These are phyloP conservation scores for Aphelinus certus DNA, from an alignment of 1,140 invertebrate genomes.

Conservation along the genomic window DNA sequence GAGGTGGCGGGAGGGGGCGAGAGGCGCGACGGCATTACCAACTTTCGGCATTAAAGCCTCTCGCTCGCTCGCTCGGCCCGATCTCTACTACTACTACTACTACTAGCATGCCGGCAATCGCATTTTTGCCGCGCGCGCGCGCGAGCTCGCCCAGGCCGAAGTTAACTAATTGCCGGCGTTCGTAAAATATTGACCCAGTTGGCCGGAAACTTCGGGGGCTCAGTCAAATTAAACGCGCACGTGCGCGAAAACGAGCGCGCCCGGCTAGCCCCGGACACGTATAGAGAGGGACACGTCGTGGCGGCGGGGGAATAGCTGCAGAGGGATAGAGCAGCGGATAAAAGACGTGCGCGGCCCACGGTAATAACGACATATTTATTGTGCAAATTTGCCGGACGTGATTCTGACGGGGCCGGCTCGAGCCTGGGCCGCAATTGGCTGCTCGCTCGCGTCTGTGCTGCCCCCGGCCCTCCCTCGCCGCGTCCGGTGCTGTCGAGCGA, in stretches of 20 bases:
- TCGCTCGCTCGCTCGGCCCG: background rate
- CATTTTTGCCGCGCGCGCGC: slow-evolving; percentile 17
- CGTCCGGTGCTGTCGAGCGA: too few relatives aligned
- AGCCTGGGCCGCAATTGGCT: too few relatives aligned
- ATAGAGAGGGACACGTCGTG: background rate
- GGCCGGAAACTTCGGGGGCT: slow-evolving; percentile 28
- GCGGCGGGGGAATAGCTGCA: too few relatives aligned
- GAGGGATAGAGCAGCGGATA: too few relatives aligned
- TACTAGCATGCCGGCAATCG: slow-evolving; percentile 28
- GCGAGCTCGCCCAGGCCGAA: slow-evolving; percentile 13
- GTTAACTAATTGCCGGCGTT: slow-evolving; percentile 37
- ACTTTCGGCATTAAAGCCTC: slow-evolving; percentile 31
- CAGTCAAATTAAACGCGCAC: slow-evolving; percentile 37
- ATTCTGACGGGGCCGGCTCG: too few relatives aligned
- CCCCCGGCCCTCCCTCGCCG: too few relatives aligned
- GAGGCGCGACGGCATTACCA: slow-evolving; percentile 14
- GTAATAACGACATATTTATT: too few relatives aligned
- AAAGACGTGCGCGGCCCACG: too few relatives aligned
- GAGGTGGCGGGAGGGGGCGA: background rate
- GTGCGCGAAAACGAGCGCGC: slow-evolving; percentile 28
- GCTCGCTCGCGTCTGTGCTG: too few relatives aligned
- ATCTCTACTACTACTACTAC: background rate
- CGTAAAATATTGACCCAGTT: slow-evolving; percentile 38
- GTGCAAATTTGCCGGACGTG: too few relatives aligned
- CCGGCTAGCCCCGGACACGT: background rate